Conservation (phyloP, 2,113 vertebrate species). For the Syrrhaptes paradoxus region DNA sequence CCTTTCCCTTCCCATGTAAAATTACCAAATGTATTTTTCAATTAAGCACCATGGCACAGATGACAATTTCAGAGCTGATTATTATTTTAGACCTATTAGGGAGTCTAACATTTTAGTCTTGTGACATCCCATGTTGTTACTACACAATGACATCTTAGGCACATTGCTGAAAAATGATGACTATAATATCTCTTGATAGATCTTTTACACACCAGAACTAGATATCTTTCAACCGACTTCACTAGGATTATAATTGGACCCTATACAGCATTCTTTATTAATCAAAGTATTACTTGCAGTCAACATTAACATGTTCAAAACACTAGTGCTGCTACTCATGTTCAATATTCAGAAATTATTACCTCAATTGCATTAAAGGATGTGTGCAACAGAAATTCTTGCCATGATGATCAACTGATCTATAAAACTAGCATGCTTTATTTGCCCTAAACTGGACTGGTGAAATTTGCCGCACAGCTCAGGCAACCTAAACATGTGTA, state of each 20-base stretch:
- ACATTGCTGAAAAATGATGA: not conserved
- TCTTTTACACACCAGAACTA: not conserved
- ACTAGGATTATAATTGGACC: not conserved
- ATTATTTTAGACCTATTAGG: not conserved
- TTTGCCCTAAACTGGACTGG: not conserved
- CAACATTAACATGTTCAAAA: not conserved
- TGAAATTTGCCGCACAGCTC: not conserved
- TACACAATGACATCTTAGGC: not conserved
- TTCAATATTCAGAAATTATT: not conserved
- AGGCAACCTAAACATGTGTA: not conserved
- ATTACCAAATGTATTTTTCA: not conserved
- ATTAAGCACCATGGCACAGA: not conserved
- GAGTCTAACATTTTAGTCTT: not conserved
- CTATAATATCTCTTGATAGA: not conserved
- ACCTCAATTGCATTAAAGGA: not conserved
- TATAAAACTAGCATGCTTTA: not conserved
- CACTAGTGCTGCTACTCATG: not conserved
- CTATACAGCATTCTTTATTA: not conserved
- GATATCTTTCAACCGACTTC: not conserved
- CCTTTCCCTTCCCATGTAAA: not conserved
- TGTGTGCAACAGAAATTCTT: not conserved
- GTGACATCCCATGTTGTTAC: not conserved
- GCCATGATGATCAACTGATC: not conserved
- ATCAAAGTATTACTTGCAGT: not conserved
- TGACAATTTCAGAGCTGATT: not conserved